These are phyloP conservation scores for Nasalis larvatus DNA, from an alignment of 2,113 vertebrate genomes.

Conservation along the genomic window DNA sequence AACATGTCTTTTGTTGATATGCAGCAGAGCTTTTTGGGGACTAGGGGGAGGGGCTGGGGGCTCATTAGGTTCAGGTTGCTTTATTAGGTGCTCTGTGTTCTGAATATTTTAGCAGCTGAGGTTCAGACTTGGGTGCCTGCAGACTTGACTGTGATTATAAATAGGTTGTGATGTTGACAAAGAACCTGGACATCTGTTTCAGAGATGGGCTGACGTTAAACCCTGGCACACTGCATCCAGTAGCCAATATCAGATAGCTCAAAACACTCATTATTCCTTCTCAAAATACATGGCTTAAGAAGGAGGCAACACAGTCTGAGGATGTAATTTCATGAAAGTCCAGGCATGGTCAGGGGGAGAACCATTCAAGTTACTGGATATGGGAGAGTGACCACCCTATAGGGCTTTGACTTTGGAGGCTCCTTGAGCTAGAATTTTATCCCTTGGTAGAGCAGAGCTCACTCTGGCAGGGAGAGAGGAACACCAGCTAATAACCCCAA, in stretches of 20 bases:
- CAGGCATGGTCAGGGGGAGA: accelerated
- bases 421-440: background rate
- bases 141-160: background rate
- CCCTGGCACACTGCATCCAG: background rate
- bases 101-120: background rate
- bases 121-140: background rate
- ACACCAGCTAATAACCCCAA: too few relatives aligned
- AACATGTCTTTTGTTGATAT: constrained; percentile 36
- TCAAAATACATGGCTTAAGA: background rate
- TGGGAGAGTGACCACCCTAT: background rate
- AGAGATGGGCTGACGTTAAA: background rate
- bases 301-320: background rate
- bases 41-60: background rate
- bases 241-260: background rate
- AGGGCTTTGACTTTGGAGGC: background rate
- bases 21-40: background rate
- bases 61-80: background rate
- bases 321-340: background rate
- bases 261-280: background rate
- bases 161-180: background rate
- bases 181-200: accelerated
- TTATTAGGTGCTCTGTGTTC: background rate
- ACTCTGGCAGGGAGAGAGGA: background rate
- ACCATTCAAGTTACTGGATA: background rate
- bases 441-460: background rate